Conservation (phyloP, 2,888 invertebrate species). For the Brenthis ino region DNA sequence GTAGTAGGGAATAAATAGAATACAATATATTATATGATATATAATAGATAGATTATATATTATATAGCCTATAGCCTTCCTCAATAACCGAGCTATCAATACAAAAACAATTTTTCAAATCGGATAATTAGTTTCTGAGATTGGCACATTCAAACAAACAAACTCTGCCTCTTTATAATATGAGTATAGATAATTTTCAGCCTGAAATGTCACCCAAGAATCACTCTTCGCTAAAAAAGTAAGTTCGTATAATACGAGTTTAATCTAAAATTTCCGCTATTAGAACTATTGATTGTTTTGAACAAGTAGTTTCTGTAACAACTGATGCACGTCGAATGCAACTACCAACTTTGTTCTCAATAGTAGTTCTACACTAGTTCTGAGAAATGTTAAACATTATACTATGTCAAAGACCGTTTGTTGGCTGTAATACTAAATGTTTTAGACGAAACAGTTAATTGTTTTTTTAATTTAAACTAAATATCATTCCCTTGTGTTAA, state of each 20-base stretch:
- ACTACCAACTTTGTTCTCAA: conserved; percentile 13
- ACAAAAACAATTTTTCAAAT: too few relatives aligned
- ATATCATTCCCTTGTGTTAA: neutral
- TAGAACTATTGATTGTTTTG: conserved; percentile 6
- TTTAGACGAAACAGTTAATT: neutral
- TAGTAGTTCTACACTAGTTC: conserved; percentile 5
- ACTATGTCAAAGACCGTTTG: neutral
- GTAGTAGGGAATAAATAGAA: too few relatives aligned
- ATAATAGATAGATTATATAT: too few relatives aligned
- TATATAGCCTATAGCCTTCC: too few relatives aligned
- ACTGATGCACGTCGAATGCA: conserved; percentile 13
- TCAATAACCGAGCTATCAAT: too few relatives aligned
- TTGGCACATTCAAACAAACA: too few relatives aligned
- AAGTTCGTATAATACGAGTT: neutral
- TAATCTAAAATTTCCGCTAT: neutral
- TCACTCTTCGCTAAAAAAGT: neutral
- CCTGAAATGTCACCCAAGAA: too few relatives aligned
- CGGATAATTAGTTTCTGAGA: too few relatives aligned
- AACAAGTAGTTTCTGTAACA: neutral
- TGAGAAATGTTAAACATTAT: conserved; percentile 13
- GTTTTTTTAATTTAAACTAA: neutral
- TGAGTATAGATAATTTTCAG: too few relatives aligned
- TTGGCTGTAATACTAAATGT: neutral
- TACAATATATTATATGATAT: too few relatives aligned
- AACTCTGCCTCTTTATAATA: too few relatives aligned